Conservation (phyloP, 1,140 invertebrate genomes). For the Schlechtendalia chinensis region DNA sequence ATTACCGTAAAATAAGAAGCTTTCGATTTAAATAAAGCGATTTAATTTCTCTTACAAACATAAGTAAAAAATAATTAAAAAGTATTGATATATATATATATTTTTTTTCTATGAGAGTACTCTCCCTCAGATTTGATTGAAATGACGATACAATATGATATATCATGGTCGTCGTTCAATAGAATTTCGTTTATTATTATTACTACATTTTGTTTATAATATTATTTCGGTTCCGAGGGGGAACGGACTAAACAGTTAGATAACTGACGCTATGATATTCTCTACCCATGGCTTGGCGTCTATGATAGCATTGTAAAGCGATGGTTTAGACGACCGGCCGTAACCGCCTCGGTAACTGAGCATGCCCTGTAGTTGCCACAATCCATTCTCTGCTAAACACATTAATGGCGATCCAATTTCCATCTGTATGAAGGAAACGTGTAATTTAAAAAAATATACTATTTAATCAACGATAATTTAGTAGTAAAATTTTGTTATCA, state of each 20-base stretch:
- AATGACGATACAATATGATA: background rate
- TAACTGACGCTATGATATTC: slow-evolving; percentile 52
- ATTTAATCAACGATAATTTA: too few relatives aligned
- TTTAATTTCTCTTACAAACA: background rate
- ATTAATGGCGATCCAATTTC: slow-evolving; percentile 67
- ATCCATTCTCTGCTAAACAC: slow-evolving; percentile 61
- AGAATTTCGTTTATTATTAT: background rate
- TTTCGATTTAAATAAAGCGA: background rate
- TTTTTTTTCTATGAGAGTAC: background rate
- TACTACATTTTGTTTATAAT: background rate
- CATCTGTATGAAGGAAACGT: slow-evolving; percentile 60
- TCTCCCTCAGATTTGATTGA: background rate
- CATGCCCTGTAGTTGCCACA: slow-evolving; percentile 65
- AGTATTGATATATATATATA: background rate
- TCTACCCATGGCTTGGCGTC: slow-evolving; percentile 54
- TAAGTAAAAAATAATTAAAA: background rate
- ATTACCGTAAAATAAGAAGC: background rate
- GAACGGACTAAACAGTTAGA: background rate
- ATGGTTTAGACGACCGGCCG: slow-evolving; percentile 61
- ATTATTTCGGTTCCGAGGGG: background rate
- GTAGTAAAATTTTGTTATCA: too few relatives aligned
- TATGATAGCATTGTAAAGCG: slow-evolving; percentile 60
- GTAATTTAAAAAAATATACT: too few relatives aligned
- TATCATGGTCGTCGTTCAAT: background rate
- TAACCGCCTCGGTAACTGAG: slow-evolving; percentile 64